Conservation (phyloP, 1,140 invertebrate genomes). For the Zaprionus capensis region DNA sequence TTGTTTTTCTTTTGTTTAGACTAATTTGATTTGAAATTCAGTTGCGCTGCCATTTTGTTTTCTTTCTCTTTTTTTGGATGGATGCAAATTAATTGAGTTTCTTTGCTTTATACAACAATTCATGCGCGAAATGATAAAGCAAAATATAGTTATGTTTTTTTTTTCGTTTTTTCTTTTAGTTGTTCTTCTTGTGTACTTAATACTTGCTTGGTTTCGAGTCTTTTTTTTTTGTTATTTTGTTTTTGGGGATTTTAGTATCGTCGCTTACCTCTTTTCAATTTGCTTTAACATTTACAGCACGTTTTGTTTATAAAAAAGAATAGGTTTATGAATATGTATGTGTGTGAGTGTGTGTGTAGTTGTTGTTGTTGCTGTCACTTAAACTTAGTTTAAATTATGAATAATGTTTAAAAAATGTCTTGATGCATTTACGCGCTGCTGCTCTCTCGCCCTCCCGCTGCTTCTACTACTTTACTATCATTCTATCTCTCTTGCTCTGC, state of each 20-base stretch:
- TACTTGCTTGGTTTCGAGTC: slow-evolving; percentile 84
- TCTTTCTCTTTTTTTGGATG: slow-evolving; percentile 60
- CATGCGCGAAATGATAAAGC: slow-evolving; percentile 65
- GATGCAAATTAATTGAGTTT: slow-evolving; percentile 62
- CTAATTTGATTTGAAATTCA: slow-evolving; percentile 83
- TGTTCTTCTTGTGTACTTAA: slow-evolving; percentile 77
- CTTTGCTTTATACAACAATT: slow-evolving; percentile 67
- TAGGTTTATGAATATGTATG: slow-evolving; percentile 44
- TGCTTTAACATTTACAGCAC: slow-evolving; percentile 65
- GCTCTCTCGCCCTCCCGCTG: slow-evolving; percentile 12
- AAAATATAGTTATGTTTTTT: slow-evolving; percentile 37
- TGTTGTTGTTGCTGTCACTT: slow-evolving; percentile 52
- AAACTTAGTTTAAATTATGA: slow-evolving; percentile 75
- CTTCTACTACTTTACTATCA: slow-evolving; percentile 8
- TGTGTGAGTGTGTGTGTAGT: slow-evolving; percentile 49
- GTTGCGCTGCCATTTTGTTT: slow-evolving; percentile 71
- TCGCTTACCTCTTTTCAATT: slow-evolving; percentile 61
- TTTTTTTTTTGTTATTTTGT: slow-evolving; percentile 66
- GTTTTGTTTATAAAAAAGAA: slow-evolving; percentile 17
- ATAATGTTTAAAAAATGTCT: slow-evolving; percentile 76
- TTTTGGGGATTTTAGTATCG: slow-evolving; percentile 26
- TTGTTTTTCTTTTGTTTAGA: slow-evolving; percentile 49
- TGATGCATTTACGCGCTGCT: slow-evolving; percentile 55
- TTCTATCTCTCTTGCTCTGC: slow-evolving; percentile 21
- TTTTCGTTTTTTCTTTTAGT: slow-evolving; percentile 35